Base-by-base conservation (phyloP, 2,797 vertebrate genomes). In the Enteromius mattozi region DNA sequence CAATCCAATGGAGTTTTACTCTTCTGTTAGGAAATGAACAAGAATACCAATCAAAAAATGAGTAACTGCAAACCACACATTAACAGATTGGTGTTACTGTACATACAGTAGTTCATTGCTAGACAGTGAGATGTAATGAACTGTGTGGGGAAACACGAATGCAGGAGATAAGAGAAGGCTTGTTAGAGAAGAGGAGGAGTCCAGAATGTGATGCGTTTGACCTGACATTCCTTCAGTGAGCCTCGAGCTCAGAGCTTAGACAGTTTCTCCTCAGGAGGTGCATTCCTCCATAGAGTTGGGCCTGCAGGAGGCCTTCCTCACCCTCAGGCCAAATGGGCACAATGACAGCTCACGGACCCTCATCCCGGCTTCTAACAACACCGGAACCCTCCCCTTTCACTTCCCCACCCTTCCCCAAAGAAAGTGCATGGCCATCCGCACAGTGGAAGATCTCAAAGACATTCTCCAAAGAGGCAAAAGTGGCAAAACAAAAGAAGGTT, bases 401-500 rank as follows among this genome's bases (percentile, higher is more conserved):
- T 49, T 79, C 77, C 69, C 78, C 78, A 83, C 78, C 83, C 66
- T 79, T 63, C 30, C 81, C 69, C 59, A 84, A 86, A 83, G 79
- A 88, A 84, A 88, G 79, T 63, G 78, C 82, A 84, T 33, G 74
- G 83, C 85, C 85, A 65, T 88, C 86, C 76, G 66, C 81, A 86
- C 56, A 88, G 86, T 86, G 77, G 56, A 88, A 77, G 66, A 87
- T 86, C 86, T 88, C 83, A 89, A 88, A 88, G 85, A 85, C 79
- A 56, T 85, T 82, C 85, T 78, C 81, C 63, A 84, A 79, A 89
- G 71, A 81, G 61, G 54, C 69, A 5, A 90, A 85, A 87, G 86
- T 81, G 59, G 63, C 85, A 81, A 88, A 89, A 88, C 88, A 90
- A 88, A 87, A 85, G 78, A 89, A 82, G 86, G 88, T 87, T 88